These are phyloP conservation scores for Protodeltote pygarga DNA, from an alignment of 2,888 invertebrate genomes.

Conservation along the genomic window DNA sequence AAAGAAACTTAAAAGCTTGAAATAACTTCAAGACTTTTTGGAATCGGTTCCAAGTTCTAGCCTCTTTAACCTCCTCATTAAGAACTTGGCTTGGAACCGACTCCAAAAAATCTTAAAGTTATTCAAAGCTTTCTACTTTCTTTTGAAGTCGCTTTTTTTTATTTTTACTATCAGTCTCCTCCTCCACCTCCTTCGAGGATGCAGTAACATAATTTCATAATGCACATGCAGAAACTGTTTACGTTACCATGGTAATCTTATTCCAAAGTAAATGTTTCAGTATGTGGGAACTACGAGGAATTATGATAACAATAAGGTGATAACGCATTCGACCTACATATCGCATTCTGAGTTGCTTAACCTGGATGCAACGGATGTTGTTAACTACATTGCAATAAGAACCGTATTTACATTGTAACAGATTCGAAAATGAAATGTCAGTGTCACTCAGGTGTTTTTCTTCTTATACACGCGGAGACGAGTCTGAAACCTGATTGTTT, in stretches of 20 bases:
- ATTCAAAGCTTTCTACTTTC: too few species aligned
- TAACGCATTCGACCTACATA: conserved; percentile 70
- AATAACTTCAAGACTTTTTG: too few species aligned
- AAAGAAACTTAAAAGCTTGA: too few species aligned
- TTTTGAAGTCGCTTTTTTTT: too few species aligned
- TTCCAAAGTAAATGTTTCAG: conserved; percentile 41
- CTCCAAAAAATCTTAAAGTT: too few species aligned
- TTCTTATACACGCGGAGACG: conserved; percentile 25
- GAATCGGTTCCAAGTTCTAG: too few species aligned
- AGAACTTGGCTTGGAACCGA: too few species aligned
- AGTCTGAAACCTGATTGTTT: conserved; percentile 46
- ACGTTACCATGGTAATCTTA: conserved; percentile 2
- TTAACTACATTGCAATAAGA: conserved; percentile 33
- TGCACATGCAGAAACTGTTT: background rate
- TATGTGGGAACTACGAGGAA: conserved; percentile 56
- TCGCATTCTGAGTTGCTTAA: conserved; percentile 69
- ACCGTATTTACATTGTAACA: conserved; percentile 32
- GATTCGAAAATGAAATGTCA: conserved; percentile 28
- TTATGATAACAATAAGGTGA: conserved; percentile 66
- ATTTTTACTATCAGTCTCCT: too few species aligned
- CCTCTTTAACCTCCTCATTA: too few species aligned
- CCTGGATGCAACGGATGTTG: conserved; percentile 61
- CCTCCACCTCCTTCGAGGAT: too few species aligned
- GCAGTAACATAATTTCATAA: conserved; percentile 8
- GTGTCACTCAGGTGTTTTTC: conserved; percentile 16